Percentiles rank a stretch among this genome's conserved stretches.
phyloP scores from a whole-genome alignment of 2,113 vertebrate species.

The Canis aureus region DNA sequence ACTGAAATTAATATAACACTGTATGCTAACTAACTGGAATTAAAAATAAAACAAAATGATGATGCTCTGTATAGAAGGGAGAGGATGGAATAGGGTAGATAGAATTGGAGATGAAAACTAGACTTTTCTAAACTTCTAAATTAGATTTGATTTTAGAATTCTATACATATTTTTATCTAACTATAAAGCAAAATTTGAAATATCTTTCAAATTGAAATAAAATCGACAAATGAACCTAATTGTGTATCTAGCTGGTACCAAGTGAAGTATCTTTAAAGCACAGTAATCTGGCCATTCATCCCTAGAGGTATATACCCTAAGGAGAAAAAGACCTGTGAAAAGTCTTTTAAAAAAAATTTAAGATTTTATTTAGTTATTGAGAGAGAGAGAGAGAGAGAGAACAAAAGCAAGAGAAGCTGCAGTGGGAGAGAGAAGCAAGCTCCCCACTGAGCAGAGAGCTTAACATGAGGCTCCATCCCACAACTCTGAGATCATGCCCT shows the following conservation, averaged over 20 bases:
- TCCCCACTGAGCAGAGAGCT: too few species aligned
- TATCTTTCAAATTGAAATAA: slow-evolving; percentile 7
- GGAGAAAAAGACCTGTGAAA: not conserved
- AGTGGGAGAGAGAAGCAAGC: too few species aligned
- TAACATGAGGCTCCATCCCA: too few species aligned
- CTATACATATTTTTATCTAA: not conserved
- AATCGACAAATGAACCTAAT: not conserved
- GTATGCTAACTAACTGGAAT: not conserved
- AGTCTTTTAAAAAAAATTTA: too few species aligned
- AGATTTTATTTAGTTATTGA: too few species aligned
- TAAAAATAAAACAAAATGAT: not conserved
- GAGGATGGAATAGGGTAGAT: not conserved
- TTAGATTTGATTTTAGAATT: slow-evolving; percentile 8
- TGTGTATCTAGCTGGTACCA: not conserved
- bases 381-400: too few species aligned
- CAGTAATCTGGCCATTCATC: not conserved
- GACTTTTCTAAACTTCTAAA: not conserved
- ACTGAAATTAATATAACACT: not conserved
- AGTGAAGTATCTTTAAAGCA: not conserved
- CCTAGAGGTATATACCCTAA: not conserved
- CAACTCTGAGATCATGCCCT: too few species aligned
- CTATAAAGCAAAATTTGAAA: not conserved
- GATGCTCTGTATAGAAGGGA: not conserved
- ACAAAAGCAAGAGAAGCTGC: too few species aligned
- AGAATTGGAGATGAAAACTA: not conserved